A percentile compares a stretch with the other conserved stretches of the same genome.
These are phyloP conservation scores for Emesis russula DNA, from an alignment of 2,888 invertebrate genomes.

Conservation along the genomic window DNA sequence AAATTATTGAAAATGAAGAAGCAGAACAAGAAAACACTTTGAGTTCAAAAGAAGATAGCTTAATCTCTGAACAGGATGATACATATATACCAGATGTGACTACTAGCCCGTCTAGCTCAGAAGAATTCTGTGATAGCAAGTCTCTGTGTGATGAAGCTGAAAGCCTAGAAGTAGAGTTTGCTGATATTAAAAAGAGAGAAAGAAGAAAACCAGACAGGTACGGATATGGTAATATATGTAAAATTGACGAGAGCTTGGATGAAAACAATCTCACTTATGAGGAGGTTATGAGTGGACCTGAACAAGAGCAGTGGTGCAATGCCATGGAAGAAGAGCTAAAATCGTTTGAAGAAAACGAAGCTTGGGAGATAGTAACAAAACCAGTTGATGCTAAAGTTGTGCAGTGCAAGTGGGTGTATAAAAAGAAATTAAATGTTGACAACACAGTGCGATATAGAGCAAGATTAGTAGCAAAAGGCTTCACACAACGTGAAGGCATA, in stretches of 20 bases:
- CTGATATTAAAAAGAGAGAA: constrained; percentile 25
- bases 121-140: constrained; percentile 50
- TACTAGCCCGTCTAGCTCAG: constrained; percentile 43
- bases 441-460: constrained; percentile 65
- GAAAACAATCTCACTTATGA: constrained; percentile 44
- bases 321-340: constrained; percentile 55
- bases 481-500: constrained; percentile 39
- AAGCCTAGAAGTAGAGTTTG: constrained; percentile 25
- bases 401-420: constrained; percentile 48
- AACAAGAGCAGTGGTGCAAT: constrained; percentile 45
- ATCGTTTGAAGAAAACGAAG: constrained; percentile 58
- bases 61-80: constrained; percentile 29
- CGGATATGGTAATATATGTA: constrained; percentile 44
- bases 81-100: constrained; percentile 37
- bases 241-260: constrained; percentile 24
- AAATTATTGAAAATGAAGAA: no score
- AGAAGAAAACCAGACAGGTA: constrained; percentile 43
- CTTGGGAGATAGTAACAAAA: constrained; percentile 52
- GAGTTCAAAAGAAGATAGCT: no score
- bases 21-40: no score
- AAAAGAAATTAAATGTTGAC: constrained; percentile 66
- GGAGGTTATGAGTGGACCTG: constrained; percentile 52
- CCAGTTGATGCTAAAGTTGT: constrained; percentile 40
- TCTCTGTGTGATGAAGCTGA: constrained; percentile 34
- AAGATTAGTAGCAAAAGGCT: constrained; percentile 64